Base-by-base conservation (phyloP, 2,888 invertebrate species). In the Lasioglossum morio region DNA sequence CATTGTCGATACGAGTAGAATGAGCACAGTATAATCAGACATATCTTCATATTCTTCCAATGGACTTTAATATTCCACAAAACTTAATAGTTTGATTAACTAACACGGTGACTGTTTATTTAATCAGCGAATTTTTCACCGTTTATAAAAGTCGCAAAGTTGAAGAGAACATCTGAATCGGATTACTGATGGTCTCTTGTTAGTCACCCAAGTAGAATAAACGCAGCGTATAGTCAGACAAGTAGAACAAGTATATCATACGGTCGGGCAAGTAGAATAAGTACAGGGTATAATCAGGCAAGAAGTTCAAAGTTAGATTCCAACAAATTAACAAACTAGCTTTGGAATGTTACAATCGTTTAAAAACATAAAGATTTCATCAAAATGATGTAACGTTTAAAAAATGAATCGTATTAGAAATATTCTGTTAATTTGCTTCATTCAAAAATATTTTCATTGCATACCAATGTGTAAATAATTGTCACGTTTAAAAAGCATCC, bases 221-320 rank as follows among this genome's bases (percentile, higher is more conserved):
- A 40, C 5, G 14, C 70, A 40, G n/a, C 5, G 37, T 16, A 23
- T n/a, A 70, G 40, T 40, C 40, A 40, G n/a, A 40, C 70, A 70
- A 40, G 40, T 70, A 70, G 70, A n/a, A 69, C 37, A 34, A 69
- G 69, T 37, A 34, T 37, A 69, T 69, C 23, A 37, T 23, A 37
- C 37, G 37, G 69, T 23, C 69, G 23, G 34, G 37, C 69, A 69
- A 69, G 69, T 69, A 69, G 69, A 69, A n/a, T 70, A 40, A 70
- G 40, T 40, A n/a, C 37, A 70, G 40, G 0, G 40, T 70, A n/a
- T 40, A 40, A 40, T n/a, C n/a, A 14, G 23, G 14, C 40, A 40
- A 14, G 40, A 23, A 37, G 70, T n/a, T 12, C 8, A 40, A 19
- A 23, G 34, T 69, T 4, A 37, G 0, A 30, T 30, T 63, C 30